Evolutionary conservation across 1,140 invertebrate genomes (phyloP).

Genomic region (Teleopsis dalmanni): DNA sequence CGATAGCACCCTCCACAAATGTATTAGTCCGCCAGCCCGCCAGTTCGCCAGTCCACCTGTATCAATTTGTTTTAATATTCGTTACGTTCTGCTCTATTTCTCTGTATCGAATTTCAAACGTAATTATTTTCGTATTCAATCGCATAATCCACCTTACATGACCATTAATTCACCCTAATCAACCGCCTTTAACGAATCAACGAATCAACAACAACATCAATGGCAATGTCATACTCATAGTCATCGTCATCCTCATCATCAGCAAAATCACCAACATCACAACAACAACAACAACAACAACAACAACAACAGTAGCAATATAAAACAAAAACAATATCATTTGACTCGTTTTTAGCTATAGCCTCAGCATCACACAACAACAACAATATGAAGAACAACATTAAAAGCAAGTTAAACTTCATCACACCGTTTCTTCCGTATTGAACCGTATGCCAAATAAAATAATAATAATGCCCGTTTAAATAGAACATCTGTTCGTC

Average conservation of each 20-base stretch:
- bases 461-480: conserved; percentile 44
- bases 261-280: not conserved
- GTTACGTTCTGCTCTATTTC: too few species aligned
- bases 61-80: too few species aligned
- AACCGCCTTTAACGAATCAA: conserved; percentile 23
- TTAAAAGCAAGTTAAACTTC: not conserved
- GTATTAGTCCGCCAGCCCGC: too few species aligned
- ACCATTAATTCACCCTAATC: conserved; percentile 45
- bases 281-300: conserved; percentile 1
- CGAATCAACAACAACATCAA: conserved; percentile 8
- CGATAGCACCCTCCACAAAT: too few species aligned
- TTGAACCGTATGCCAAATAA: not conserved
- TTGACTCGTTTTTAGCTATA: not conserved
- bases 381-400: not conserved
- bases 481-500: conserved; percentile 44
- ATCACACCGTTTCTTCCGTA: not conserved
- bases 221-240: conserved; percentile 17
- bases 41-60: too few species aligned
- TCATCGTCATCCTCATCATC: conserved; percentile 23
- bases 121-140: conserved; percentile 45
- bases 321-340: conserved; percentile 2
- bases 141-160: conserved; percentile 44
- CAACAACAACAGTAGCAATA: conserved; percentile 10
- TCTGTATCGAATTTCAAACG: conserved; percentile 42
- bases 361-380: not conserved